phyloP scores from a whole-genome alignment of 1,140 invertebrate genomes.

The Gerris buenoi region DNA sequence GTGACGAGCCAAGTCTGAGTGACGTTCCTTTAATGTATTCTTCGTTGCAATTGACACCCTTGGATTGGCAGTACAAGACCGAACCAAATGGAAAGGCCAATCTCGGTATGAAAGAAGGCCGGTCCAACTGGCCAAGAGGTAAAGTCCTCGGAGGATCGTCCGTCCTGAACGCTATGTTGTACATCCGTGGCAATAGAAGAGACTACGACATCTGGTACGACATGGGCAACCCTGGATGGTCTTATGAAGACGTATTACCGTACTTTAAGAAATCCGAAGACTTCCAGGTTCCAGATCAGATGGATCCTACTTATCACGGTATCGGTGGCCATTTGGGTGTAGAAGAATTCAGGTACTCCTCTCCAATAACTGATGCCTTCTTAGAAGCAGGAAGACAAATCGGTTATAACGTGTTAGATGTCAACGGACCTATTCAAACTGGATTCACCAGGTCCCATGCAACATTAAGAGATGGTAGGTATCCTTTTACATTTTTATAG shows the following conservation, averaged over 20 bases:
- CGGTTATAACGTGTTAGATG: slow-evolving; percentile 51
- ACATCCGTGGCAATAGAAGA: slow-evolving; percentile 62
- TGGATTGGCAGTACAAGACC: slow-evolving; percentile 68
- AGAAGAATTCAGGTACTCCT: slow-evolving; percentile 43
- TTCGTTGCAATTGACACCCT: slow-evolving; percentile 44
- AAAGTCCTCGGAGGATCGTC: slow-evolving; percentile 60
- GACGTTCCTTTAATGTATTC: slow-evolving; percentile 62
- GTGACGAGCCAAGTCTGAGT: slow-evolving; percentile 52
- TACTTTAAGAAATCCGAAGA: slow-evolving; percentile 66
- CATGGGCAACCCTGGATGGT: slow-evolving; percentile 55
- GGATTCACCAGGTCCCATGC: slow-evolving; percentile 57
- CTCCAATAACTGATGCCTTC: slow-evolving; percentile 44
- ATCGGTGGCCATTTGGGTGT: slow-evolving; percentile 47
- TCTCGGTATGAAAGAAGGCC: slow-evolving; percentile 27
- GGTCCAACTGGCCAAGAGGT: slow-evolving; percentile 42
- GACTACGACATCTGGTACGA: slow-evolving; percentile 74
- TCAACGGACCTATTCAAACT: slow-evolving; percentile 56
- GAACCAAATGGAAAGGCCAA: slow-evolving; percentile 37
- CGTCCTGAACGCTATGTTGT: slow-evolving; percentile 76
- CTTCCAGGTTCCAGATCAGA: slow-evolving; percentile 42
- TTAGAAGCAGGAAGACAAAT: slow-evolving; percentile 50
- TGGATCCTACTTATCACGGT: slow-evolving; percentile 47
- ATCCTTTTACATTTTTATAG: too few species aligned
- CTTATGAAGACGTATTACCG: slow-evolving; percentile 59
- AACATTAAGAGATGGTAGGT: slow-evolving; percentile 71